Evolutionary conservation across 2,113 vertebrate genomes (phyloP), one percentile per base, ranked within the genome.

Genomic region (Melospiza georgiana): DNA sequence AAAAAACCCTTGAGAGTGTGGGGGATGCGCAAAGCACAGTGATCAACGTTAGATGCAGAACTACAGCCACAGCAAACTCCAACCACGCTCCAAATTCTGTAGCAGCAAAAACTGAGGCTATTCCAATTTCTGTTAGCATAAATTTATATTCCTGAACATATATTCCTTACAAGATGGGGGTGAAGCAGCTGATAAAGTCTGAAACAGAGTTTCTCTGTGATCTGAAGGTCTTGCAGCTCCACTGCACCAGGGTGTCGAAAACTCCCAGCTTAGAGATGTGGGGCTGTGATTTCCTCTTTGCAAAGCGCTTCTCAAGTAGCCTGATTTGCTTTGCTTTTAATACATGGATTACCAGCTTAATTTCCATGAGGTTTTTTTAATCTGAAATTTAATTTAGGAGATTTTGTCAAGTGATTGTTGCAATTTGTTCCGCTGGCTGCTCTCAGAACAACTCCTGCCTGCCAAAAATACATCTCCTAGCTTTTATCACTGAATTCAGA

Each of bases 381-480:
- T 79, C 87, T 71, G 67, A 57, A 69, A 79, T 88, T 88, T 76
- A 94, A 93, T 94, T 81, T 71, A 61, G 46, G 46, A 87, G 51
- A 87, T 91, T 91, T 82, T 72, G 31, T 72, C 75, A 46, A 87
- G 41, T 61, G 67, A 83, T 91, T 73, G 71, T 80, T 54, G 30
- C 71, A 73, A 85, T 89, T 76, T 5, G 4, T 91, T 91, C 74
- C 51, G 58, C 85, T 54, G n/a, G 7, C 12, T 83, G 43, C 3
- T 1, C 43, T 48, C 75, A 24, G 58, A 61, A 66, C 54, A 84
- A 44, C 58, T 74, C 41, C 28, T 78, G 11, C 37, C 77, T 89
- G 73, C 74, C 54, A 71, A 71, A 89, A 93, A 77, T 52, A 51
- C 15, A 24, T 8, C 27, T 78, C 57, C 39, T 35, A 28, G 14